These are phyloP conservation scores for Pteropus alecto DNA, from an alignment of 2,113 vertebrate species.

Conservation along the genomic window DNA sequence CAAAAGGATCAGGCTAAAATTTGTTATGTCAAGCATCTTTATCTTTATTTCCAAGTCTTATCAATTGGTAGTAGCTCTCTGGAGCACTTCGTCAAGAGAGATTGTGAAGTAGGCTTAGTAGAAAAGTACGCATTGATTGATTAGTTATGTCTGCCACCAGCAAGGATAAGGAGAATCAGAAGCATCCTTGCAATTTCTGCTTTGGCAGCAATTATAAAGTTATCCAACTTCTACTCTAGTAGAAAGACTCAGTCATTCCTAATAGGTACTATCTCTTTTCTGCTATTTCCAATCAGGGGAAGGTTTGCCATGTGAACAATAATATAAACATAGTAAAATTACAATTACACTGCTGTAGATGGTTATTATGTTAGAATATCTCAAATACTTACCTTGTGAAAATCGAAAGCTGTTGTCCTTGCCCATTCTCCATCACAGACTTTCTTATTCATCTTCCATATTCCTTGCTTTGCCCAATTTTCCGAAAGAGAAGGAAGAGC, in stretches of 20 bases:
- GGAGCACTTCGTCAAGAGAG: background rate
- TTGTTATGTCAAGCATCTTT: background rate
- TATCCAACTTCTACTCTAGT: background rate
- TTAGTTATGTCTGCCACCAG: background rate
- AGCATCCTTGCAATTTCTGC: background rate
- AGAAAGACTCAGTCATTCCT: background rate
- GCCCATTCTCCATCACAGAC: background rate
- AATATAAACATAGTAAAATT: background rate
- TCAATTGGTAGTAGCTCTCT: background rate
- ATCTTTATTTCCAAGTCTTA: constrained; percentile 38
- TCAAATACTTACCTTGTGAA: background rate
- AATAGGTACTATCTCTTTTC: background rate
- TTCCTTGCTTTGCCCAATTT: background rate
- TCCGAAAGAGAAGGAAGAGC: background rate
- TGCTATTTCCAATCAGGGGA: background rate
- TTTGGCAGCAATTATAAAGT: background rate
- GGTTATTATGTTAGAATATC: background rate
- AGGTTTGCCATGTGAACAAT: background rate
- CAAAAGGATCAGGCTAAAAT: background rate
- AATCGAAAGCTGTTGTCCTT: background rate
- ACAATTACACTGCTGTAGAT: background rate
- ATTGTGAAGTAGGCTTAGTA: background rate
- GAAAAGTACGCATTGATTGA: background rate
- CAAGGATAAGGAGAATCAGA: background rate
- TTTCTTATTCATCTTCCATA: background rate